phyloP scores from a whole-genome alignment of 2,113 vertebrate species.

The Vulpes lagopus region DNA sequence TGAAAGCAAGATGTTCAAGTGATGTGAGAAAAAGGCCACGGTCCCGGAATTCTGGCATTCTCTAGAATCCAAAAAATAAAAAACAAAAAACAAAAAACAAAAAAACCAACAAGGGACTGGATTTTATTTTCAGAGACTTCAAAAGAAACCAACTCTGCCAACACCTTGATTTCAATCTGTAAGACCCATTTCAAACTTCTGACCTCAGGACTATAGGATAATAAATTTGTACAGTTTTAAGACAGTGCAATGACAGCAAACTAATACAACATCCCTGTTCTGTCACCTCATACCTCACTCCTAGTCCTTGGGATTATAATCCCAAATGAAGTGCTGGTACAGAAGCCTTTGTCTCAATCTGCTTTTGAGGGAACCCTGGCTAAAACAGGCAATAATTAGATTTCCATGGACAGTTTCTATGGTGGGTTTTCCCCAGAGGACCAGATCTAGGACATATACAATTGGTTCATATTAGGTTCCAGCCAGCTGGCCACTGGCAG shows the following conservation, averaged over 20 bases:
- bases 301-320: not conserved
- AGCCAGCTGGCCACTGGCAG: not conserved
- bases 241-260: not conserved
- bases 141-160: not conserved
- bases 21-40: not conserved
- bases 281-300: not conserved
- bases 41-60: not conserved
- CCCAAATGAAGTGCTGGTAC: not conserved
- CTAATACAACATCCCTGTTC: not conserved
- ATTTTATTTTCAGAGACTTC: not conserved
- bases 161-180: not conserved
- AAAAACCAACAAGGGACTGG: not conserved
- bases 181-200: not conserved
- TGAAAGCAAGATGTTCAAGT: not conserved
- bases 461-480: not conserved
- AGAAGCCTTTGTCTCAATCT: not conserved
- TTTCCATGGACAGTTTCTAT: not conserved
- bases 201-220: not conserved
- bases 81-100: too few relatives aligned
- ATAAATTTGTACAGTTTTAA: not conserved
- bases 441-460: not conserved
- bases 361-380: not conserved
- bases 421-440: not conserved
- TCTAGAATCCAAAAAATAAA: not conserved
- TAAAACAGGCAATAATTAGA: not conserved